Conservation (phyloP, 2,797 vertebrate species). For the Cyprinodon diabolis region DNA sequence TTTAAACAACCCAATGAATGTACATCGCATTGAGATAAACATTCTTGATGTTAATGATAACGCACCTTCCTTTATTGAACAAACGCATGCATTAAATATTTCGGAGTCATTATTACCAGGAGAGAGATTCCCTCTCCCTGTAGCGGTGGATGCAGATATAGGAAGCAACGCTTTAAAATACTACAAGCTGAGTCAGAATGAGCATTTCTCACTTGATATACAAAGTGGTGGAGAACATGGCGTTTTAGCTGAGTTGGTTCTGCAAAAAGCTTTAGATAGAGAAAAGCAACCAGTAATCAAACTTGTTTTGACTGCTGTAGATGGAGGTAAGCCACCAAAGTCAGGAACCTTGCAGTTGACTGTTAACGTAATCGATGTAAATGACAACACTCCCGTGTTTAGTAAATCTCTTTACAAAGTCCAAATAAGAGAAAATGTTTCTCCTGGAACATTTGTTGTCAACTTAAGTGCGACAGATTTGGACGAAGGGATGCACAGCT, state of each 20-base stretch:
- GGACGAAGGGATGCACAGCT: slow-evolving; percentile 71
- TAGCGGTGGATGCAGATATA: slow-evolving; percentile 77
- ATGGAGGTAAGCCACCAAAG: slow-evolving; percentile 80
- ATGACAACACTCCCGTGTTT: slow-evolving; percentile 82
- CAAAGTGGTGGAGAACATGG: slow-evolving; percentile 74
- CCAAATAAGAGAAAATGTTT: slow-evolving; percentile 73
- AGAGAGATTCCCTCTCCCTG: slow-evolving; percentile 73
- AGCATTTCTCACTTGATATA: slow-evolving; percentile 78
- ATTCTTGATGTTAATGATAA: slow-evolving; percentile 80
- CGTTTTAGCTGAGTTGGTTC: slow-evolving; percentile 76
- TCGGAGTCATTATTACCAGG: slow-evolving; percentile 67
- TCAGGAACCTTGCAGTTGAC: slow-evolving; percentile 69
- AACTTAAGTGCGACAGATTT: slow-evolving; percentile 69
- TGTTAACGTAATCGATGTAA: slow-evolving; percentile 79
- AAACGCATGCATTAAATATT: slow-evolving; percentile 62
- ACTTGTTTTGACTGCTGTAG: slow-evolving; percentile 76
- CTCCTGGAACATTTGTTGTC: slow-evolving; percentile 37
- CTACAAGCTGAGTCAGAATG: slow-evolving; percentile 80
- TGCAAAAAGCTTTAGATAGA: slow-evolving; percentile 82
- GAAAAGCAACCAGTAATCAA: slow-evolving; percentile 72
- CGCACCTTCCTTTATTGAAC: slow-evolving; percentile 56
- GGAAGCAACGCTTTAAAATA: slow-evolving; percentile 79
- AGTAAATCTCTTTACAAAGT: slow-evolving; percentile 74
- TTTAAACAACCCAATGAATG: slow-evolving; percentile 73
- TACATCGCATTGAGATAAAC: slow-evolving; percentile 75